Conservation (phyloP, 2,113 vertebrate genomes). For the Ceuthmochares aereus region DNA sequence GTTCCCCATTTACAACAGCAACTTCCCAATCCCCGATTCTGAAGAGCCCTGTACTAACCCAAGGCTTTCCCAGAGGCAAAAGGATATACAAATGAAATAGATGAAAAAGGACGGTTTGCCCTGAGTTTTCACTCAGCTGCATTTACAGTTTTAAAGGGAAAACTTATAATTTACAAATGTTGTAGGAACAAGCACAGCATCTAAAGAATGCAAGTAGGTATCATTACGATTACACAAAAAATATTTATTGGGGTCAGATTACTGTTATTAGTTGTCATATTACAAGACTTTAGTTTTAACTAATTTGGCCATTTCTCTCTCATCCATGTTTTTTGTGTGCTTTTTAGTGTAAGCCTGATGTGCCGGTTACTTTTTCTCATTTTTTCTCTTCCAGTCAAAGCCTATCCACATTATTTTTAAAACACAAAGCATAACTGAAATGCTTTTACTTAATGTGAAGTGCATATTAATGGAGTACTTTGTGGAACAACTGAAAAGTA, state of each 20-base stretch:
- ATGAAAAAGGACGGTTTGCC: rapidly evolving
- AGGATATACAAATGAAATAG: neutral
- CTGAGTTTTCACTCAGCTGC: neutral
- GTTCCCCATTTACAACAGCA: neutral
- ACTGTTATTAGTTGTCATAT: neutral
- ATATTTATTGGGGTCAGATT: neutral
- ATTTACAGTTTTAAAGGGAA: neutral
- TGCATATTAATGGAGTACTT: neutral
- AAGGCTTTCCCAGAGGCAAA: neutral
- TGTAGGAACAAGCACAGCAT: neutral
- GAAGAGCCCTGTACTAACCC: neutral
- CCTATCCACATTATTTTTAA: neutral
- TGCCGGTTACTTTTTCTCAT: neutral
- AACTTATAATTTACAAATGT: neutral
- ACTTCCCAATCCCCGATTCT: neutral
- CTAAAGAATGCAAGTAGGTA: neutral
- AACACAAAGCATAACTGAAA: neutral
- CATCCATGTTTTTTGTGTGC: neutral
- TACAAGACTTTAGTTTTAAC: neutral
- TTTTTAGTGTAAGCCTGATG: neutral
- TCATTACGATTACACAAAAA: neutral
- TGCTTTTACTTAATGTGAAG: neutral
- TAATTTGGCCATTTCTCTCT: neutral
- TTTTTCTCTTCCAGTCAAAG: neutral
- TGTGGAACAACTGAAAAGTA: neutral